A percentile compares a stretch with the other conserved stretches of the same genome.
Conservation (phyloP, 2,888 invertebrate species). For the Diogma glabrata region DNA sequence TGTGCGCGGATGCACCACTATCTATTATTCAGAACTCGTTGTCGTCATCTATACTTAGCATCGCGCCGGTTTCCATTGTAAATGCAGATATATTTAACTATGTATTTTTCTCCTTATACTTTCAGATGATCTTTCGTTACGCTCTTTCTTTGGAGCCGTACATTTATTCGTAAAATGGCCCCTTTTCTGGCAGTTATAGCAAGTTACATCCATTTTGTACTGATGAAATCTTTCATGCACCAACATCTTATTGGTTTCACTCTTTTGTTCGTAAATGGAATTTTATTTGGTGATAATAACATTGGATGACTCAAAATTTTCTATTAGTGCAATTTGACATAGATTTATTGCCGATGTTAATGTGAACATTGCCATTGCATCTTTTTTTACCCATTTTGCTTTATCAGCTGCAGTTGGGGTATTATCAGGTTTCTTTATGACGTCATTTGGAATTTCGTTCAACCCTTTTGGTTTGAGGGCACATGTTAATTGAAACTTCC, state of each 20-base stretch:
- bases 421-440: not conserved
- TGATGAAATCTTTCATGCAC: not conserved
- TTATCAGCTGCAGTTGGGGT: not conserved
- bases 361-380: not conserved
- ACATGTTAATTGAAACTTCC: slow-evolving; percentile 1
- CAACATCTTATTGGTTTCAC: not conserved
- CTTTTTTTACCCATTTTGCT: not conserved
- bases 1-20: not conserved
- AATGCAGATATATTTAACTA: slow-evolving; percentile 2
- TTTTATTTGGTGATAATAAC: not conserved
- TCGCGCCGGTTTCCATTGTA: not conserved
- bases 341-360: not conserved
- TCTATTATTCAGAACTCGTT: not conserved
- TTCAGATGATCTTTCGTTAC: not conserved
- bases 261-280: slow-evolving; percentile 1
- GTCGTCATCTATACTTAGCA: not conserved
- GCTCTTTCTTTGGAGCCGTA: not conserved
- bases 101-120: not conserved
- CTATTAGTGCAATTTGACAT: not conserved
- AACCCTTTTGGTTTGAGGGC: not conserved
- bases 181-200: not conserved
- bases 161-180: not conserved
- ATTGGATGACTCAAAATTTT: not conserved
- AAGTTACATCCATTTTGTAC: not conserved
- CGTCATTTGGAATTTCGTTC: not conserved